Percentiles rank a stretch among this genome's conserved stretches.
These are phyloP conservation scores for Tetragnatha versicolor DNA, from an alignment of 1,140 invertebrate genomes.

Conservation along the genomic window DNA sequence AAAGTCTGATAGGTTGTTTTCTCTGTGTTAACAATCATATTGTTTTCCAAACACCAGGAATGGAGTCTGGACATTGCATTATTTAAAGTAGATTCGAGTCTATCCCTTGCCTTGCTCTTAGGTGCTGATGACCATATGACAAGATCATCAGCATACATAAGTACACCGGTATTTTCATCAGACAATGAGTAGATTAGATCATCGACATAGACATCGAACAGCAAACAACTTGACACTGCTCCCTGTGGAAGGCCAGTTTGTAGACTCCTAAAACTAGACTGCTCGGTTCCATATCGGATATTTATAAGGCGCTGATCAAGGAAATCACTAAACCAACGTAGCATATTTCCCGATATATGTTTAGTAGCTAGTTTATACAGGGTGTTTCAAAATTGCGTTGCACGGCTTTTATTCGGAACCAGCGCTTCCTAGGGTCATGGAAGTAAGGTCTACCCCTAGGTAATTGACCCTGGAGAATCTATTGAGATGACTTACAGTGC, in stretches of 20 bases:
- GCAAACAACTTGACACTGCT: slow-evolving; percentile 11
- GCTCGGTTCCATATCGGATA: not conserved
- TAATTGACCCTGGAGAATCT: too few relatives aligned
- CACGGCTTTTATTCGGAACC: too few relatives aligned
- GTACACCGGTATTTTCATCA: not conserved
- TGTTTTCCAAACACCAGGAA: not conserved
- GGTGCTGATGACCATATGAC: not conserved
- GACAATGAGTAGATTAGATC: not conserved
- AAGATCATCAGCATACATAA: slow-evolving; percentile 14
- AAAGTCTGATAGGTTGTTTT: not conserved
- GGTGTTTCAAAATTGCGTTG: too few relatives aligned
- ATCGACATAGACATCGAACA: not conserved
- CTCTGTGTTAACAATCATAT: slow-evolving; percentile 21
- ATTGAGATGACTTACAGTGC: too few relatives aligned
- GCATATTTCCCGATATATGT: not conserved
- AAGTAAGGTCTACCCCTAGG: too few relatives aligned
- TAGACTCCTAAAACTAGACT: slow-evolving; percentile 9
- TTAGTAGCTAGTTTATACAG: slow-evolving; percentile 8
- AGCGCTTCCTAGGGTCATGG: too few relatives aligned
- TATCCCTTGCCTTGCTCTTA: not conserved
- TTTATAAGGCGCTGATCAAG: slow-evolving; percentile 12
- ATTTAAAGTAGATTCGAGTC: not conserved
- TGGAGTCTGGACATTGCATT: slow-evolving; percentile 6
- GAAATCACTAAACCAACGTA: not conserved
- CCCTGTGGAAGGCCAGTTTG: slow-evolving; percentile 5